Conservation (phyloP, 2,888 invertebrate genomes). For the Drosophila cognata region DNA sequence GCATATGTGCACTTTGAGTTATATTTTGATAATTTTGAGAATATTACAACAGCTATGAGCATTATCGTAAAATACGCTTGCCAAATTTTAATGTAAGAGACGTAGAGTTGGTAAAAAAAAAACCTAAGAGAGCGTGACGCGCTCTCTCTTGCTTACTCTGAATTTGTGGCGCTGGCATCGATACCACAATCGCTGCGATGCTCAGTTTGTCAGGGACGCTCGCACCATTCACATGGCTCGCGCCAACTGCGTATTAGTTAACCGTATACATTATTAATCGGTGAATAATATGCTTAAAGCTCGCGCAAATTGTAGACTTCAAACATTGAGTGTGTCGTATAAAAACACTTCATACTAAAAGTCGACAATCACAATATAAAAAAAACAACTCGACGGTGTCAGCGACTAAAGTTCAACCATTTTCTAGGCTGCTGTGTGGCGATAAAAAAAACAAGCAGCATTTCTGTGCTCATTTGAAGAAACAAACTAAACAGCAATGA, state of each 20-base stretch:
- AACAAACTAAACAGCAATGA: conserved; percentile 7
- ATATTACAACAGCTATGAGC: conserved; percentile 33
- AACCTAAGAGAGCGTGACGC: neutral
- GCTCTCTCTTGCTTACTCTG: conserved; percentile 13
- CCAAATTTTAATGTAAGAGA: conserved; percentile 25
- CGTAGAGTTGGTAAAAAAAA: conserved; percentile 1
- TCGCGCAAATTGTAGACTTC: conserved; percentile 22
- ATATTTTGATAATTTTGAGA: conserved; percentile 31
- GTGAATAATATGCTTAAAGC: conserved; percentile 26
- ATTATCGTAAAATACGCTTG: conserved; percentile 42
- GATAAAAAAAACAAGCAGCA: conserved; percentile 59
- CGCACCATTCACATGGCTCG: conserved; percentile 34
- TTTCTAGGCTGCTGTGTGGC: conserved; percentile 39
- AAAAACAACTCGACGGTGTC: conserved; percentile 10
- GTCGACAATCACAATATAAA: conserved; percentile 19
- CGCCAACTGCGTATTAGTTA: conserved; percentile 20
- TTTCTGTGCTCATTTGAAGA: conserved; percentile 17
- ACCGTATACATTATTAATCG: conserved; percentile 1
- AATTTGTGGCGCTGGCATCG: conserved; percentile 10
- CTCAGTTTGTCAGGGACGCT: conserved; percentile 58
- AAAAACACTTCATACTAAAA: conserved; percentile 21
- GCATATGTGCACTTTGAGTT: conserved; percentile 24
- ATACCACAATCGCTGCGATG: conserved; percentile 14
- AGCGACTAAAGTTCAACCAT: conserved; percentile 70
- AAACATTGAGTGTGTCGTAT: conserved; percentile 27